Base-by-base conservation (phyloP, 2,113 vertebrate genomes). In the Rana temporaria region DNA sequence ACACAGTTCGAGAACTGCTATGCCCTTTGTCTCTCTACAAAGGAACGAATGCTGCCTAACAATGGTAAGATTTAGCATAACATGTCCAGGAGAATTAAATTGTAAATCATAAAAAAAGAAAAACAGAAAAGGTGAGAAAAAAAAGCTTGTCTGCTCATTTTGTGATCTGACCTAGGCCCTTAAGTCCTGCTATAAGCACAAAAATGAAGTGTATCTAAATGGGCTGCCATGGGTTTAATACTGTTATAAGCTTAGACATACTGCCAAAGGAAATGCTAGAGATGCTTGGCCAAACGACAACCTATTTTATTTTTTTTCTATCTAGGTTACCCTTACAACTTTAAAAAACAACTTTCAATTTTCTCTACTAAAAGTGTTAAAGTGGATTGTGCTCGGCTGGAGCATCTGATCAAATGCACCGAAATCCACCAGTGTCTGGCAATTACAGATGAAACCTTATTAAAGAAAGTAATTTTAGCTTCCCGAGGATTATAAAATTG, bases 231-330 rank as follows among this genome's bases (percentile, higher is more conserved):
- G 63, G 52, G 84, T 88, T 85, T 86, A 82, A 75, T 87, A 85
- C 72, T 88, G 86, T 88, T 89, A 90, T 85, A 84, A 79, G 85
- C 24, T 82, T 85, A 73, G 85, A 87, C 65, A 85, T 15, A 88
- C 62, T 18, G 72, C 64, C 80, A 85, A 78, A 20, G 8, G 52
- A 88, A 90, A 0, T 0, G 24, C 80, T 85, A 65, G 0, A 84
- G 62, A 56, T 42, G 6, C 34, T n/a, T 0, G 65, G 48, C 22
- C 64, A 84, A 86, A 84, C 89, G 88, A 87, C 88, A 80, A 88
- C 75, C 82, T 79, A 6, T 56, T 38, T 4, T 85, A 22, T 85
- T 64, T 38, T 38, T 85, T 24, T 85, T 64, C 86, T 87, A 89
- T 88, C 84, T 80, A 87, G 55, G 88, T 86, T 71, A 88, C 81